Conservation (phyloP, 2,113 vertebrate species). For the Psophia crepitans region DNA sequence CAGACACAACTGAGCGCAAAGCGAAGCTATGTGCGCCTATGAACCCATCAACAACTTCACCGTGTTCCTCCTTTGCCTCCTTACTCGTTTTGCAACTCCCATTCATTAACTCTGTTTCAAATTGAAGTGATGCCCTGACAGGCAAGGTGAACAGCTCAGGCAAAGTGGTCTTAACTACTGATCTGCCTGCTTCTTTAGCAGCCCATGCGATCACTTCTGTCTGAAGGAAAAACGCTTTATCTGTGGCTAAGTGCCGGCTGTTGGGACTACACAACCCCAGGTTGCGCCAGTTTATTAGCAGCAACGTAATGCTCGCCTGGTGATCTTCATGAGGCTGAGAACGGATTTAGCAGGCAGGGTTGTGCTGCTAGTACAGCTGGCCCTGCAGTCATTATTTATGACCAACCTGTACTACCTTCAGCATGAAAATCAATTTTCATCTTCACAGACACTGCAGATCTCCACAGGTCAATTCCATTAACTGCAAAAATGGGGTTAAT, state of each 20-base stretch:
- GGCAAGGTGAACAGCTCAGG: background rate
- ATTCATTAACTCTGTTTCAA: background rate
- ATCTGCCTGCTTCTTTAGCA: background rate
- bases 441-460: background rate
- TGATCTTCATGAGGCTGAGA: background rate
- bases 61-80: background rate
- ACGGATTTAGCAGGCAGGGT: background rate
- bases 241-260: background rate
- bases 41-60: background rate
- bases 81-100: background rate
- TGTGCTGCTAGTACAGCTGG: background rate
- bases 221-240: background rate
- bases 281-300: background rate
- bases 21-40: accelerated
- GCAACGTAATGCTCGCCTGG: background rate
- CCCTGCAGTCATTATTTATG: background rate
- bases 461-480: background rate
- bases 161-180: background rate
- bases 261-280: background rate
- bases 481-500: background rate
- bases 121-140: background rate
- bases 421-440: background rate
- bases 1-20: background rate
- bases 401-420: background rate
- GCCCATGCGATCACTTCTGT: background rate